Percentiles rank a stretch among this genome's conserved stretches.
Conservation (phyloP, 2,113 vertebrate genomes). For the Calidris pygmaea region DNA sequence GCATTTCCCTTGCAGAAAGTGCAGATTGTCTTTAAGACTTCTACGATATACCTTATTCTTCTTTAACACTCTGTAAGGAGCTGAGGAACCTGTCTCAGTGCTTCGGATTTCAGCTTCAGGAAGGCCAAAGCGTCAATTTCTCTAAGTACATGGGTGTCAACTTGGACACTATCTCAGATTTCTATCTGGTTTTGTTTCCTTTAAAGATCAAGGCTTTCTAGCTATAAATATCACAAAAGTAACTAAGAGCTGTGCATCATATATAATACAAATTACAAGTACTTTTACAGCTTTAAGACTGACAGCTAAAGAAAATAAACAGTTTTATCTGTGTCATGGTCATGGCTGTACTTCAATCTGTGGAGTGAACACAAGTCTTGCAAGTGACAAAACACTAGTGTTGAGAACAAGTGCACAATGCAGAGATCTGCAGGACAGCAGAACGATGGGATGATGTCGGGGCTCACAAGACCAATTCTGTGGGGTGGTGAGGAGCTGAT, state of each 20-base stretch:
- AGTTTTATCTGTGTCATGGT: not conserved
- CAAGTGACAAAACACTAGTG: not conserved
- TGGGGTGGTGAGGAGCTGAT: not conserved
- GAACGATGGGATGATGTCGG: not conserved
- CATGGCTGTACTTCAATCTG: not conserved
- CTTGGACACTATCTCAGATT: not conserved
- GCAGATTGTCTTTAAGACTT: not conserved
- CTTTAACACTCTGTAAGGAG: not conserved
- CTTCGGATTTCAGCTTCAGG: not conserved
- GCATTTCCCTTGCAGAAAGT: not conserved
- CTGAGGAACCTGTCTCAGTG: not conserved
- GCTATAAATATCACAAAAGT: not conserved
- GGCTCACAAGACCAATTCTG: not conserved
- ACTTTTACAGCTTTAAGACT: not conserved
- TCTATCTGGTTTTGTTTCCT: not conserved
- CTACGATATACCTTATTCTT: not conserved
- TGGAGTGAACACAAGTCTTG: not conserved
- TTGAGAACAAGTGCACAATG: not conserved
- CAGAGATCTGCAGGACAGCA: not conserved
- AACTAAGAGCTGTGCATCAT: not conserved
- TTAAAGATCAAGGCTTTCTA: not conserved
- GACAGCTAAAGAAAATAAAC: not conserved
- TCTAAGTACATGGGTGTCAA: not conserved
- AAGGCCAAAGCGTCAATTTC: not conserved
- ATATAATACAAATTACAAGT: not conserved